These are phyloP conservation scores for Phalera bucephala DNA, from an alignment of 2,888 invertebrate species.

Conservation along the genomic window DNA sequence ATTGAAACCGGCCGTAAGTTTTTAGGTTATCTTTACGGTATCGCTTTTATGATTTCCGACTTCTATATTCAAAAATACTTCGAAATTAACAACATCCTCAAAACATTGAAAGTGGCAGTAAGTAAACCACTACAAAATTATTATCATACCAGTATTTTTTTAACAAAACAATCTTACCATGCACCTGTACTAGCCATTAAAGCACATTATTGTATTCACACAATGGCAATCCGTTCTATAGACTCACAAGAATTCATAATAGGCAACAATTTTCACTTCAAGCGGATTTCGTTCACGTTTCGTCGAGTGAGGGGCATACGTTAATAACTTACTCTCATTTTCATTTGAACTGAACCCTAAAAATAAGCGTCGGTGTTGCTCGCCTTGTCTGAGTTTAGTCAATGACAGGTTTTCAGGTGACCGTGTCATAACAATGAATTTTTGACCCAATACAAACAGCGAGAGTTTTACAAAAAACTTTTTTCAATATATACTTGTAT, in stretches of 20 bases:
- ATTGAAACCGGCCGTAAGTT: too few species aligned
- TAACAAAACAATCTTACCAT: too few species aligned
- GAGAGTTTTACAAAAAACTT: conserved; percentile 14
- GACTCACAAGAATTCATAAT: conserved; percentile 23
- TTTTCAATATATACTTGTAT: too few species aligned
- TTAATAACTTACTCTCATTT: conserved; percentile 15
- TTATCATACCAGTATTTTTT: too few species aligned
- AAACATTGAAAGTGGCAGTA: too few species aligned
- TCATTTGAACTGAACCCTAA: conserved; percentile 31
- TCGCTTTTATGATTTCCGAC: too few species aligned
- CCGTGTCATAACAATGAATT: conserved; percentile 36
- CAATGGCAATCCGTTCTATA: conserved; percentile 2
- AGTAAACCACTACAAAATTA: too few species aligned
- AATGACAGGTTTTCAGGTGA: conserved; percentile 46
- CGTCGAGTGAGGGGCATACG: conserved; percentile 27
- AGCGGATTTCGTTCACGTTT: conserved; percentile 29
- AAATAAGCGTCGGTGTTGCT: conserved; percentile 40
- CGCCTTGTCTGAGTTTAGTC: conserved; percentile 50
- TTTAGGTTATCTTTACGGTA: too few species aligned
- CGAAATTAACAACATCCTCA: too few species aligned
- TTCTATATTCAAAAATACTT: too few species aligned
- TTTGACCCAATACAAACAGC: conserved; percentile 33
- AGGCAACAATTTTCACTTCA: conserved; percentile 27
- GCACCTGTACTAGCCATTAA: too few species aligned
- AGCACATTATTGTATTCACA: neutral